Evolutionary conservation across 2,888 invertebrate species (phyloP), one percentile per base, ranked within the genome.

Genomic region (Lobophora halterata): DNA sequence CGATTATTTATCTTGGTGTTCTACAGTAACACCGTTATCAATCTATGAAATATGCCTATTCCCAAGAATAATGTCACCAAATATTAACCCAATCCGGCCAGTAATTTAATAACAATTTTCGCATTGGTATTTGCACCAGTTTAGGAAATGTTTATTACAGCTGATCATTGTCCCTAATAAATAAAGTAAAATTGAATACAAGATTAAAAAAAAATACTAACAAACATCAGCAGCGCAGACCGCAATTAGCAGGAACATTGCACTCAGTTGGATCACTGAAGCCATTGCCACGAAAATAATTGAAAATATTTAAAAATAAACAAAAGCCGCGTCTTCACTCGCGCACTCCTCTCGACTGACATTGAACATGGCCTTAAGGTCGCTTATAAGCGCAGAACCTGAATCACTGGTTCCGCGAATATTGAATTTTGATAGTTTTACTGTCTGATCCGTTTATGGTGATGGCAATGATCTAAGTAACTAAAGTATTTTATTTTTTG

Each of bases 201-300:
- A n/a, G n/a, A n/a, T n/a, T n/a, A 23, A 18, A 34, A 20, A 19
- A 13, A 12, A 19, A 27, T 38, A 85, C 85, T 71, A 59, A 87
- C 86, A 77, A 27, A 78, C 72, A 75, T 82, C 81, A 35, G 78
- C 86, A 29, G 62, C 56, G 55, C 71, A 71, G 43, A 68, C 71
- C 53, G 66, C 74, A 44, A 79, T 52, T 51, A 86, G 62, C 69
- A 85, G 58, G 46, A 86, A 65, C 69, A 87, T 65, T 69, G 75
- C 86, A 87, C 86, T 76, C 49, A 87, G 78, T 74, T 72, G 82
- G 39, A 85, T 69, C 73, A 85, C 79, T 53, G 81, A 80, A 66
- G 80, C 71, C 86, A 86, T 85, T 38, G 56, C 55, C 68, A 59
- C 66, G 53, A 46, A 47, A 58, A 58, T 50, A 53, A n/a, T n/a